Conservation (phyloP, 2,888 invertebrate genomes). For the Protodeltote pygarga region DNA sequence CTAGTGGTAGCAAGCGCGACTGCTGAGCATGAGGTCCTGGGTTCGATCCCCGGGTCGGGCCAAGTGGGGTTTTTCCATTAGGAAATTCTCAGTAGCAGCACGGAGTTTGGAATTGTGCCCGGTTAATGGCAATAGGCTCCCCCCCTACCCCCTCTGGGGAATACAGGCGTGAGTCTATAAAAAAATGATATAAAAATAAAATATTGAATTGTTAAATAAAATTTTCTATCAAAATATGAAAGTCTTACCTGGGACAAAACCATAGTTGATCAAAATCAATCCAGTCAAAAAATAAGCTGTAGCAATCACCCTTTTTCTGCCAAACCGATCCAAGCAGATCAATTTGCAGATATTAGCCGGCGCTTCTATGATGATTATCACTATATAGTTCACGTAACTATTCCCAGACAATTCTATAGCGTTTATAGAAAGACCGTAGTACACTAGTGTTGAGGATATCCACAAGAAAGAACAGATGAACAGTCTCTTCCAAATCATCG, state of each 20-base stretch:
- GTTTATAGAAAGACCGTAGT: constrained; percentile 93
- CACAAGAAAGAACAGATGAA: constrained; percentile 91
- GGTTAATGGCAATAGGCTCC: too few relatives aligned
- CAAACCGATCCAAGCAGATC: constrained; percentile 88
- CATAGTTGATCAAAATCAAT: constrained; percentile 87
- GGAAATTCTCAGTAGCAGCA: too few relatives aligned
- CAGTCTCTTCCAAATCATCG: constrained; percentile 87
- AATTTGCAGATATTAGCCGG: constrained; percentile 90
- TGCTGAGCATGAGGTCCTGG: too few relatives aligned
- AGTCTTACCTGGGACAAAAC: constrained; percentile 88
- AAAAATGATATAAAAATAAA: too few relatives aligned
- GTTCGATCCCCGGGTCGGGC: too few relatives aligned
- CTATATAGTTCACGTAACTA: constrained; percentile 92
- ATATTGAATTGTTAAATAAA: too few relatives aligned
- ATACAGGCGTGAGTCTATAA: too few relatives aligned
- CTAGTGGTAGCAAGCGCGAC: too few relatives aligned
- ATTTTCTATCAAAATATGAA: too few relatives aligned
- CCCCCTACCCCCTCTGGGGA: too few relatives aligned
- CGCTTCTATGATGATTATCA: constrained; percentile 89
- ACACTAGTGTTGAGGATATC: constrained; percentile 92
- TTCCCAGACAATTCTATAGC: constrained; percentile 92
- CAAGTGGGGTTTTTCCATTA: too few relatives aligned
- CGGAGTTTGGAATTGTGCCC: too few relatives aligned
- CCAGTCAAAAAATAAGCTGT: constrained; percentile 89
- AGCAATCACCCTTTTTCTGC: constrained; percentile 89